Evolutionary conservation across 2,888 invertebrate genomes (phyloP).

Genomic region (Mythimna pallens): DNA sequence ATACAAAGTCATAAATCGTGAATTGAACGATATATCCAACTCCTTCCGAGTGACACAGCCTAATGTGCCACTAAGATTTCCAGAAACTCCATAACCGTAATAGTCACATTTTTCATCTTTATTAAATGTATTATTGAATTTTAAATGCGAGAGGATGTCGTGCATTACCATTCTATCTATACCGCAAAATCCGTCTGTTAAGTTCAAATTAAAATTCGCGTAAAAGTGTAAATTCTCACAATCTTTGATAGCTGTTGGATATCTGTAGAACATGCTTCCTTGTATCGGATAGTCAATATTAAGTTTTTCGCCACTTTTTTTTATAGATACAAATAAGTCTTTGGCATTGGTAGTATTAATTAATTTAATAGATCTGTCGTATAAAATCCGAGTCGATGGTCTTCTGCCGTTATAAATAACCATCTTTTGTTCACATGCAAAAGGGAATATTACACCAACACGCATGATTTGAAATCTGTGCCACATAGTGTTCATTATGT

Average conservation of each 20-base stretch:
- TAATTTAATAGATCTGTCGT: slow-evolving; percentile 71
- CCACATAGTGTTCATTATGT: slow-evolving; percentile 74
- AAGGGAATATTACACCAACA: slow-evolving; percentile 71
- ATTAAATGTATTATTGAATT: slow-evolving; percentile 67
- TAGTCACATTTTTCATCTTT: slow-evolving; percentile 51
- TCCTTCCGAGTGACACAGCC: slow-evolving; percentile 68
- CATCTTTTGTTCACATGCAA: slow-evolving; percentile 68
- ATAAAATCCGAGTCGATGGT: slow-evolving; percentile 56
- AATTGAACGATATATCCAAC: slow-evolving; percentile 79
- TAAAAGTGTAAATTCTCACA: slow-evolving; percentile 70
- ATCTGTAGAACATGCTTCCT: slow-evolving; percentile 74
- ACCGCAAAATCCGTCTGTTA: slow-evolving; percentile 72
- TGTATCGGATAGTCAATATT: slow-evolving; percentile 71
- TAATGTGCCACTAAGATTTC: slow-evolving; percentile 70
- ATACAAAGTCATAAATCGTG: slow-evolving; percentile 76
- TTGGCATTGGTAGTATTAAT: slow-evolving; percentile 51
- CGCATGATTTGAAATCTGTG: slow-evolving; percentile 65
- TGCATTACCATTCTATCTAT: slow-evolving; percentile 76
- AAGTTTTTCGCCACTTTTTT: slow-evolving; percentile 54
- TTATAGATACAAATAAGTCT: slow-evolving; percentile 45
- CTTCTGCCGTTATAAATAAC: slow-evolving; percentile 69
- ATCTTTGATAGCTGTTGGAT: slow-evolving; percentile 73
- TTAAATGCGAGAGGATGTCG: slow-evolving; percentile 70
- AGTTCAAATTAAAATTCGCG: slow-evolving; percentile 55
- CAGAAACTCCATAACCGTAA: slow-evolving; percentile 67